These are phyloP conservation scores for Sebastes jordani DNA, from an alignment of 2,797 vertebrate species.

Conservation along the genomic window DNA sequence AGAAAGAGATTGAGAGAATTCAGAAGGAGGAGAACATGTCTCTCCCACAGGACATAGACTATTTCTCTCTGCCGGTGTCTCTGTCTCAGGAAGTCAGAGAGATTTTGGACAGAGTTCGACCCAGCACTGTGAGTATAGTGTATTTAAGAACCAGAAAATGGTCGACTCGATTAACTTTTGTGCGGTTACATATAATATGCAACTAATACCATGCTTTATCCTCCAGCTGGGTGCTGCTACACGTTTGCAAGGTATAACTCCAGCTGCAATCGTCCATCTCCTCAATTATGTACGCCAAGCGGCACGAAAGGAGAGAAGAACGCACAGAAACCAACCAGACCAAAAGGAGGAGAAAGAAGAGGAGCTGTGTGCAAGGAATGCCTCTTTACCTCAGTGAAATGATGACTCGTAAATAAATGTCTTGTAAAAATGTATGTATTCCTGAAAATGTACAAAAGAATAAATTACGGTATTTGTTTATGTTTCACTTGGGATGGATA, in stretches of 20 bases:
- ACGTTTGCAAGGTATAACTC: conserved; percentile 93
- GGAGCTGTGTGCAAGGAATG: conserved; percentile 25
- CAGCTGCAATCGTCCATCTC: conserved; percentile 89
- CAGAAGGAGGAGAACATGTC: conserved; percentile 89
- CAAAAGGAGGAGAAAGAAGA: conserved; percentile 19
- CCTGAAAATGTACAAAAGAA: conserved; percentile 54
- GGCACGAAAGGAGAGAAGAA: conserved; percentile 12
- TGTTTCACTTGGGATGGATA: neutral
- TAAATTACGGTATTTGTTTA: conserved; percentile 34
- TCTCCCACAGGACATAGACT: conserved; percentile 90
- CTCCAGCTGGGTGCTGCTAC: conserved; percentile 91
- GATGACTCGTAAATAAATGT: neutral
- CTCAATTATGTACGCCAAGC: conserved; percentile 82
- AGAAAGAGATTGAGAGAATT: conserved; percentile 90
- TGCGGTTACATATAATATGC: neutral
- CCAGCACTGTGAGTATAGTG: conserved; percentile 85
- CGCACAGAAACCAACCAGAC: neutral
- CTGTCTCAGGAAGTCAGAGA: conserved; percentile 92
- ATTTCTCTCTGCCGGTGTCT: conserved; percentile 84
- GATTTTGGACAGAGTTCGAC: conserved; percentile 86
- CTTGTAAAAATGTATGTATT: conserved; percentile 55
- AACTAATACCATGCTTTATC: conserved; percentile 12
- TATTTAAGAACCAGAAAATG: neutral
- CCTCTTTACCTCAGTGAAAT: conserved; percentile 46
- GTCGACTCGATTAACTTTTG: neutral